Percentiles rank a stretch among this genome's conserved stretches.
Evolutionary conservation across 2,113 vertebrate genomes (phyloP).

Genomic region (Sebastes schlegelii): DNA sequence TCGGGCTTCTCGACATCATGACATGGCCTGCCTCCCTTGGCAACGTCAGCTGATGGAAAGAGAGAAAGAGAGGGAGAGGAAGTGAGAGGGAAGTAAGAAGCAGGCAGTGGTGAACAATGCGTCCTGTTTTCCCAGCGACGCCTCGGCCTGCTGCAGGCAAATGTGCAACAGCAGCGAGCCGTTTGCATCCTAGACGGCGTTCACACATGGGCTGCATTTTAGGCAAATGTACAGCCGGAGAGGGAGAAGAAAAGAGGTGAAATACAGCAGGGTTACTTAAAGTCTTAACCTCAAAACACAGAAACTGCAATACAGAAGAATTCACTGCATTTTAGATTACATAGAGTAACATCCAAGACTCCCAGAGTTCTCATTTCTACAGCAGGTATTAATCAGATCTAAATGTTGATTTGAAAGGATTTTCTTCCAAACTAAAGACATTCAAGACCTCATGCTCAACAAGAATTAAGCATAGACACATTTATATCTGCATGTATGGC

Average conservation of each 20-base stretch:
- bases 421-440: not conserved
- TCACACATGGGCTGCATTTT: not conserved
- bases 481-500: not conserved
- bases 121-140: constrained; percentile 2
- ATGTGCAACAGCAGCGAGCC: constrained; percentile 19
- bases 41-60: constrained; percentile 29
- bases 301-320: not conserved
- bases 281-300: not conserved
- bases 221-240: too few relatives aligned
- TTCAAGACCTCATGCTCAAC: not conserved
- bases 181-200: constrained; percentile 40
- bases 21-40: not conserved
- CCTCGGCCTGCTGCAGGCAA: constrained; percentile 28
- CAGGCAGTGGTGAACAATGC: not conserved
- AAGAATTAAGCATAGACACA: too few relatives aligned
- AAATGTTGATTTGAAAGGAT: not conserved
- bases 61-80: not conserved
- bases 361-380: not conserved
- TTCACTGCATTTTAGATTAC: not conserved
- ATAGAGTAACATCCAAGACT: not conserved
- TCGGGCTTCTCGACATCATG: not conserved
- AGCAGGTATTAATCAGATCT: not conserved
- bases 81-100: not conserved
- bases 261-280: not conserved
- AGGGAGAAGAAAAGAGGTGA: not conserved